These are phyloP conservation scores for Urocolius indicus DNA, from an alignment of 2,113 vertebrate genomes.

Conservation along the genomic window DNA sequence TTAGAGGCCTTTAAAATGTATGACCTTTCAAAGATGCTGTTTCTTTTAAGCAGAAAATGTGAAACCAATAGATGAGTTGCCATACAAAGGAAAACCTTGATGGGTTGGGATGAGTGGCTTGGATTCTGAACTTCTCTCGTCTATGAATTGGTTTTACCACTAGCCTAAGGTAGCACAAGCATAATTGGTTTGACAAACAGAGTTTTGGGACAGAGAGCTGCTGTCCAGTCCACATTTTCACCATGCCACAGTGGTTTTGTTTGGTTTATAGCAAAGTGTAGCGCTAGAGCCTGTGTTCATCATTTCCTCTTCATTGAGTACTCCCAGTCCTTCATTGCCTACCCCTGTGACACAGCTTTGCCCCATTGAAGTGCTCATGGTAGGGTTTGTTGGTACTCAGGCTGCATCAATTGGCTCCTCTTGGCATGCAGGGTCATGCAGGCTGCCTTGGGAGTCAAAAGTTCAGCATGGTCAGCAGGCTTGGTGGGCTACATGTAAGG, in stretches of 20 bases:
- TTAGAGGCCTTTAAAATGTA: neutral
- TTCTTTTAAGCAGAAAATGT: neutral
- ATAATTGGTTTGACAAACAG: neutral
- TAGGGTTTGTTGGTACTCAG: neutral
- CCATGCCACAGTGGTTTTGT: rapidly evolving
- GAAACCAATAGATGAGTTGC: neutral
- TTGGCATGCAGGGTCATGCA: slow-evolving; percentile 7
- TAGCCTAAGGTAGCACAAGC: too few relatives aligned
- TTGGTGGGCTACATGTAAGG: rapidly evolving
- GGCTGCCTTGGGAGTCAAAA: neutral
- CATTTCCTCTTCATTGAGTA: neutral
- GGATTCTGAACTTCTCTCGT: neutral
- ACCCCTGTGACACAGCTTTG: neutral
- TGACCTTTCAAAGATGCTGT: neutral
- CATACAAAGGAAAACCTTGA: neutral
- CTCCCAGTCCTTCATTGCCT: neutral
- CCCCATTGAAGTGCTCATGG: slow-evolving; percentile 26
- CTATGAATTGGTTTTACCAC: neutral
- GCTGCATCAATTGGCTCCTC: neutral
- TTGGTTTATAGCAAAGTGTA: neutral
- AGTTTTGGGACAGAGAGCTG: neutral
- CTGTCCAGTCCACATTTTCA: neutral
- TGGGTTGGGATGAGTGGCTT: neutral
- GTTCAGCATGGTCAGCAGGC: neutral
- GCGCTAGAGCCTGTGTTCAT: neutral